A percentile compares a stretch with the other conserved stretches of the same genome.
phyloP scores from a whole-genome alignment of 2,113 vertebrate species.

The Aspidoscelis tigris region DNA sequence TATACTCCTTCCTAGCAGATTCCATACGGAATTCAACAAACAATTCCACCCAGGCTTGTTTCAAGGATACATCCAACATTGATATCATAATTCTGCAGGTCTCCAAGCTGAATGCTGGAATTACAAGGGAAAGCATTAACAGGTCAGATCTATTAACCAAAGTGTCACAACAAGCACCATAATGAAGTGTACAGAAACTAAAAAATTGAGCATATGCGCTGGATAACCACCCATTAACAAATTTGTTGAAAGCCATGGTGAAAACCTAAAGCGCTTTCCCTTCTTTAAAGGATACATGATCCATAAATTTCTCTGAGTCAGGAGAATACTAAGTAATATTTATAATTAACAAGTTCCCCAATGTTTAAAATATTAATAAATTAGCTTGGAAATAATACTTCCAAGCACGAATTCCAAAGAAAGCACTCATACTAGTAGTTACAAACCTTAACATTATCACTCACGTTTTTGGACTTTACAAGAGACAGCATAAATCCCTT shows the following conservation, averaged over 20 bases:
- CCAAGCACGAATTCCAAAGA: neutral
- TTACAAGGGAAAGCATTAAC: slow-evolving; percentile 36
- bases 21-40: slow-evolving; percentile 4
- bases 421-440: neutral
- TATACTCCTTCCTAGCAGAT: too few relatives aligned
- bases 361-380: neutral
- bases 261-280: neutral
- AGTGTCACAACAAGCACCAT: neutral
- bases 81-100: slow-evolving; percentile 91
- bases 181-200: neutral
- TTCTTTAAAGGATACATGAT: neutral
- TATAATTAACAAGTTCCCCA: neutral
- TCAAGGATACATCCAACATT: slow-evolving; percentile 91
- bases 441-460: too few relatives aligned
- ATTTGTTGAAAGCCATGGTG: neutral
- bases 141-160: slow-evolving; percentile 7
- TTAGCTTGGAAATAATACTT: neutral
- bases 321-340: neutral
- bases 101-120: slow-evolving; percentile 89
- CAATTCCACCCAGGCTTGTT: neutral
- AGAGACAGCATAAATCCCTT: too few relatives aligned
- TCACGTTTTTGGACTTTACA: too few relatives aligned
- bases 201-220: neutral
- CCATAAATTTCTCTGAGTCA: neutral
- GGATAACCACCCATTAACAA: neutral